Conservation (phyloP, 2,113 vertebrate species). For the Dasyprocta punctata region DNA sequence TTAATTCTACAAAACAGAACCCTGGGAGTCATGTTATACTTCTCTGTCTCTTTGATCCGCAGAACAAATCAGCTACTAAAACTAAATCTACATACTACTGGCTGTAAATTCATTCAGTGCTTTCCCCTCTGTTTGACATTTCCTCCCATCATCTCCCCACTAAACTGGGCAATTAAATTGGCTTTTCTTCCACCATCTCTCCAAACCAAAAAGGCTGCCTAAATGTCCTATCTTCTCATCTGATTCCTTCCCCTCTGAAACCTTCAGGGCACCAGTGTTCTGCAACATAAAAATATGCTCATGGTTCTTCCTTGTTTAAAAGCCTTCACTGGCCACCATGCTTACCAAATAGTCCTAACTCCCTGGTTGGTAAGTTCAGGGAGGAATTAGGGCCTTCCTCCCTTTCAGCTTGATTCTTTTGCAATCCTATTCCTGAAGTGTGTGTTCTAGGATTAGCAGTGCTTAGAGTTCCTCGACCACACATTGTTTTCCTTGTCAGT, state of each 20-base stretch:
- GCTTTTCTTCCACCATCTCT: neutral
- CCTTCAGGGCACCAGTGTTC: neutral
- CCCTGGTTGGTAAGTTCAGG: neutral
- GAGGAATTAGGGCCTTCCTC: neutral
- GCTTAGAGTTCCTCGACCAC: neutral
- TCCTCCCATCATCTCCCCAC: neutral
- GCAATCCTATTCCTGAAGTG: neutral
- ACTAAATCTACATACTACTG: neutral
- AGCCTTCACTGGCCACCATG: neutral
- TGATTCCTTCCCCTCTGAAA: neutral
- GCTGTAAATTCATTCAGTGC: neutral
- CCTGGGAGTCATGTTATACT: neutral
- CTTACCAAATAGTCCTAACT: neutral
- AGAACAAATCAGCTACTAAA: neutral
- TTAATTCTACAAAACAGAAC: neutral
- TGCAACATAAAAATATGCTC: neutral
- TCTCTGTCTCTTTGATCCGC: neutral
- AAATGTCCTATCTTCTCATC: neutral
- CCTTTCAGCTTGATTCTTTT: neutral
- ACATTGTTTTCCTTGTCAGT: neutral
- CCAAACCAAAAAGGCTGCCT: neutral
- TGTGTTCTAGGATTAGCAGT: neutral
- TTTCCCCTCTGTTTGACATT: neutral
- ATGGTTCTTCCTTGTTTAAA: neutral
- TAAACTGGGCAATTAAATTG: neutral